phyloP scores from a whole-genome alignment of 2,113 vertebrate genomes.

The Tetrao urogallus region DNA sequence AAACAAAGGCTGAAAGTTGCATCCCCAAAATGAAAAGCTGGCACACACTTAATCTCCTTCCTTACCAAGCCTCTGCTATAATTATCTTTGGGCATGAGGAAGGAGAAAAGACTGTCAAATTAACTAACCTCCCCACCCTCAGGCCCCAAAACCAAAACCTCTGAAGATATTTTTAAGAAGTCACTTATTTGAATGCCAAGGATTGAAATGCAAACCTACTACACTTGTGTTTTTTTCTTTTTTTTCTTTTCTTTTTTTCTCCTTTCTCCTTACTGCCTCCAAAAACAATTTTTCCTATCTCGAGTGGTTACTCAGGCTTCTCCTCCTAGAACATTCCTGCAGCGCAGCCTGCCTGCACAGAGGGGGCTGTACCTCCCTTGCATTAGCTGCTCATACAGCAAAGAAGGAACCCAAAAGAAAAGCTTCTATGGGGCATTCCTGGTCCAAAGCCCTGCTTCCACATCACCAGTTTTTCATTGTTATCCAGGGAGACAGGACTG shows the following conservation, averaged over 20 bases:
- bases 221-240: background rate
- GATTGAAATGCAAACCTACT: background rate
- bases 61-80: slow-evolving; percentile 37
- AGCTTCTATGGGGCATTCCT: background rate
- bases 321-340: background rate
- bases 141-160: background rate
- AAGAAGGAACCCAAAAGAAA: background rate
- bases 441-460: background rate
- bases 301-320: background rate
- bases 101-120: slow-evolving; percentile 12
- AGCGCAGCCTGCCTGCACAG: background rate
- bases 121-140: background rate
- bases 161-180: slow-evolving; percentile 10
- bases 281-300: background rate
- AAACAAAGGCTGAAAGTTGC: slow-evolving; percentile 58
- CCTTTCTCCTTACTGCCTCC: background rate
- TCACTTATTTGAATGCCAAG: background rate
- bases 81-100: slow-evolving; percentile 30
- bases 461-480: slow-evolving; percentile 8
- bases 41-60: slow-evolving; percentile 18
- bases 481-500: background rate
- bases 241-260: background rate
- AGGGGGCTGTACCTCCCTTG: background rate
- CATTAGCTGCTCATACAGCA: background rate
- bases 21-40: slow-evolving; percentile 39